A percentile compares a stretch with the other conserved stretches of the same genome.
phyloP scores from a whole-genome alignment of 2,888 invertebrate species.

The Leptarthrus brevirostris region DNA sequence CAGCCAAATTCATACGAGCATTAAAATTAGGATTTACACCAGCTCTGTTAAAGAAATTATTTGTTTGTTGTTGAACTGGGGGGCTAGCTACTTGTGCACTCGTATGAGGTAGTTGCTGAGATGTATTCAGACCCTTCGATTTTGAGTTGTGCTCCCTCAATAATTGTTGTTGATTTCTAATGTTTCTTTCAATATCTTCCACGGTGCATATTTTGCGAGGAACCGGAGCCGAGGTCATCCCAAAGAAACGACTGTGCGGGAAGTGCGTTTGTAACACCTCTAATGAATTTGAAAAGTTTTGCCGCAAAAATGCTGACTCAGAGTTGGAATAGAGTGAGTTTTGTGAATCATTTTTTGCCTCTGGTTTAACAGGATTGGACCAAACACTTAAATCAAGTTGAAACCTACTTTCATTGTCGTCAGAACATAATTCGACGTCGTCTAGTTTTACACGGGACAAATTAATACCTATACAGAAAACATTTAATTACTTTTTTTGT shows the following conservation, averaged over 20 bases:
- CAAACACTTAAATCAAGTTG: constrained; percentile 68
- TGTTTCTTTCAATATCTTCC: constrained; percentile 66
- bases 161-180: constrained; percentile 63
- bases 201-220: constrained; percentile 64
- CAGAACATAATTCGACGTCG: constrained; percentile 63
- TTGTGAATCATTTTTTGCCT: constrained; percentile 52
- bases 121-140: constrained; percentile 57
- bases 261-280: constrained; percentile 49
- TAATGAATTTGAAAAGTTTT: constrained; percentile 60
- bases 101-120: constrained; percentile 46
- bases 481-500: constrained; percentile 3
- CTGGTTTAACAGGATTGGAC: constrained; percentile 65
- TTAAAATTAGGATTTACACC: constrained; percentile 59
- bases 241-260: constrained; percentile 57
- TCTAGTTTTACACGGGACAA: constrained; percentile 64
- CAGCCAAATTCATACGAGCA: constrained; percentile 54
- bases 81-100: not conserved
- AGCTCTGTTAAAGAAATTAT: constrained; percentile 53
- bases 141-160: constrained; percentile 58
- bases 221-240: constrained; percentile 55
- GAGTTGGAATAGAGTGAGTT: constrained; percentile 56
- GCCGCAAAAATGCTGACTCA: constrained; percentile 60
- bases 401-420: constrained; percentile 62
- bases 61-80: constrained; percentile 59
- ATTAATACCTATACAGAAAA: constrained; percentile 60